Evolutionary conservation across 1,140 invertebrate genomes (phyloP).

Genomic region (Stegodyphus mimosarum): DNA sequence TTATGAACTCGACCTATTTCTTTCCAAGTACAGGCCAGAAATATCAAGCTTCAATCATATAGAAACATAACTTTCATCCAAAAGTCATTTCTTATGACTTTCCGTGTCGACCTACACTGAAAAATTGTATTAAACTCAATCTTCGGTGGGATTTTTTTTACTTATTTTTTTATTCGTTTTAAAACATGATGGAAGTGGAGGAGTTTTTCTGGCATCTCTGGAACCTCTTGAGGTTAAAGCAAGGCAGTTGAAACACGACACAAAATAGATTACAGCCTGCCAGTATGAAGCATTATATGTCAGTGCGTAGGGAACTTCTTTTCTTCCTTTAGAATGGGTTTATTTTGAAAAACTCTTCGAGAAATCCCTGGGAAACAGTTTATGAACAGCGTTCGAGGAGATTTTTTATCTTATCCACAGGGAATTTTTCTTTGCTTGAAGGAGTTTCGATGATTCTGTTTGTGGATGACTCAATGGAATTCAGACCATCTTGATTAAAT

Average conservation of each 20-base stretch:
- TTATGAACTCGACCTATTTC: background rate
- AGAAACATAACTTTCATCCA: constrained; percentile 1
- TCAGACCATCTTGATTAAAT: too few relatives aligned
- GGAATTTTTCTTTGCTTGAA: background rate
- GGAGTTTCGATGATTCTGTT: background rate
- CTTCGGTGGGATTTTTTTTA: too few relatives aligned
- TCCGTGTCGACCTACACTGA: background rate
- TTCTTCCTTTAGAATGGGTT: background rate
- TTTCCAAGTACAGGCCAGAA: background rate
- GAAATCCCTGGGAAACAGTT: constrained; percentile 4
- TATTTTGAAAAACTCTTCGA: constrained; percentile 2
- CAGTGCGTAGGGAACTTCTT: background rate
- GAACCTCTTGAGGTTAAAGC: constrained; percentile 7
- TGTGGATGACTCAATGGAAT: background rate
- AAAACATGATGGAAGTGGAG: background rate
- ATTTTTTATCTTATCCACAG: background rate
- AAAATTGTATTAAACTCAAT: constrained; percentile 12
- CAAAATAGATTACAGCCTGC: constrained; percentile 28
- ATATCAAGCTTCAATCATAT: background rate
- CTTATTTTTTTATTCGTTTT: background rate
- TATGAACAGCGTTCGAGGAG: constrained; percentile 18
- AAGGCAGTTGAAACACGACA: constrained; percentile 33
- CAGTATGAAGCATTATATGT: constrained; percentile 22
- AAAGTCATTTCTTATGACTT: constrained; percentile 21
- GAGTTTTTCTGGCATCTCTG: background rate